These are phyloP conservation scores for Phthorimaea operculella DNA, from an alignment of 1,140 invertebrate genomes.

Conservation along the genomic window DNA sequence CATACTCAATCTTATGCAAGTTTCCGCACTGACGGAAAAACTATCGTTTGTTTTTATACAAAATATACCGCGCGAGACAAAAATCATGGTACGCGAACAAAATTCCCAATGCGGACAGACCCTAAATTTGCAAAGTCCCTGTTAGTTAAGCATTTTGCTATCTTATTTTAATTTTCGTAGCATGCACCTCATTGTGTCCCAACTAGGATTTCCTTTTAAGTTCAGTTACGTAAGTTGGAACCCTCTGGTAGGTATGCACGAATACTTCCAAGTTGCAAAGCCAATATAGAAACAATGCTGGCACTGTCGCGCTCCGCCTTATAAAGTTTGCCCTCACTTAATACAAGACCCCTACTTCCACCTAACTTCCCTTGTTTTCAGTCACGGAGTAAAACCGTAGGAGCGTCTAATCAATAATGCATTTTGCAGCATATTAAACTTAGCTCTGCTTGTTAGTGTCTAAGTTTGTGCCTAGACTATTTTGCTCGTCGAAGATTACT, in stretches of 20 bases:
- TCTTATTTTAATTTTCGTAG: too few species aligned
- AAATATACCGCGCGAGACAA: too few species aligned
- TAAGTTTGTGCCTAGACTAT: neutral
- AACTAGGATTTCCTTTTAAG: neutral
- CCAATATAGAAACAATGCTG: slow-evolving; percentile 48
- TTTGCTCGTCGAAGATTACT: neutral
- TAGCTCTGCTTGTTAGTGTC: neutral
- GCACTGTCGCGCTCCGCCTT: slow-evolving; percentile 31
- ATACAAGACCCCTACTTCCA: neutral
- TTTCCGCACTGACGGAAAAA: too few species aligned
- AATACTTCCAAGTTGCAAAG: slow-evolving; percentile 39
- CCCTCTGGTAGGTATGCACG: neutral
- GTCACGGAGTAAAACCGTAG: slow-evolving; percentile 6
- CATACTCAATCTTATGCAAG: too few species aligned
- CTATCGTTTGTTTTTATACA: too few species aligned
- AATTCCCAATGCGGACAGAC: too few species aligned
- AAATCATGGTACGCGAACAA: too few species aligned
- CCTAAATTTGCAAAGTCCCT: too few species aligned
- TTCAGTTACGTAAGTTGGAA: neutral
- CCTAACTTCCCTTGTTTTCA: slow-evolving; percentile 6
- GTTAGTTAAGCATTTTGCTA: too few species aligned
- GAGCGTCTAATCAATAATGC: slow-evolving; percentile 21
- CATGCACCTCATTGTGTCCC: neutral
- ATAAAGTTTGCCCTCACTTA: slow-evolving; percentile 28
- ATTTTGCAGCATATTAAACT: slow-evolving; percentile 4